Base-by-base conservation (phyloP, 1,140 invertebrate species). In the Bilobella aurantiaca region DNA sequence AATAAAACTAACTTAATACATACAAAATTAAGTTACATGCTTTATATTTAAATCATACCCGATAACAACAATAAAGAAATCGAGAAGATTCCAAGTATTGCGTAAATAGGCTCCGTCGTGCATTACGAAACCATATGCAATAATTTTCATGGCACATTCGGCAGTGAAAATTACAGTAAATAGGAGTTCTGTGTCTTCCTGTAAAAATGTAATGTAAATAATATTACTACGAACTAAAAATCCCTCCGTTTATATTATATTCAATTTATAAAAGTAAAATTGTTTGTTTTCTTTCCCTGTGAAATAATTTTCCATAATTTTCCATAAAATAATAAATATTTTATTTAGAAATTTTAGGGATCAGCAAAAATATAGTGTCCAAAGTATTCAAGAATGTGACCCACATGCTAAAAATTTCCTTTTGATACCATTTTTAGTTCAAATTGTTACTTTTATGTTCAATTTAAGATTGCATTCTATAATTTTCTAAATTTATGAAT, bases 1-100 rank as follows among this genome's bases (percentile, higher is more conserved):
- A 18, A 2, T 31, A 32, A 18, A n/a, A n/a, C n/a, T n/a, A n/a
- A n/a, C n/a, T n/a, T n/a, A n/a, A n/a, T n/a, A n/a, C n/a, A n/a
- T n/a, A n/a, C 21, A 57, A 3, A 8, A 42, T 34, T 56, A 23
- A n/a, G n/a, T n/a, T n/a, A n/a, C n/a, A n/a, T n/a, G n/a, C n/a
- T n/a, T n/a, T n/a, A n/a, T n/a, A n/a, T n/a, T n/a, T 30, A 42
- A 29, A 23, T 14, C 14, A 87, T 82, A 93, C 94, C 96, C 96
- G 80, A 99, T 98, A 75, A 99, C 91, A 77, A 99, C 96, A 78
- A 99, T 99, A 74, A 94, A 92, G 84, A 99, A 99, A 89, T 99
- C 96, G 78, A 99, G 85, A 75, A 98, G 85, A 82, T 99, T 99
- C 96, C 96, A 99, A 72, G 93, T 93, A 81, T 96, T 98, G 74